Conservation (phyloP, 1,140 invertebrate species). For the Drosophila micromelanica region DNA sequence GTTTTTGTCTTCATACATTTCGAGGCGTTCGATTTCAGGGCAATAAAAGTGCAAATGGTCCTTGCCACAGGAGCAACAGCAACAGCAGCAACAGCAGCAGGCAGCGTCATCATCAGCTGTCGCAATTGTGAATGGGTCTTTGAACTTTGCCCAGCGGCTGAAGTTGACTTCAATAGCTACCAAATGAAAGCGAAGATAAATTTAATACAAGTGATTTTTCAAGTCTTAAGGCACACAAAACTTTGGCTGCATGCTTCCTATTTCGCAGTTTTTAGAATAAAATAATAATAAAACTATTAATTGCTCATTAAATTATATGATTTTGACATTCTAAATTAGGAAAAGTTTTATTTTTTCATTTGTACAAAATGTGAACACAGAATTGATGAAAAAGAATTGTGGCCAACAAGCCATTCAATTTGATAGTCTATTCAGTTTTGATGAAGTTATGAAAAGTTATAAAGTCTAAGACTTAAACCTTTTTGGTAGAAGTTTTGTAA, state of each 20-base stretch:
- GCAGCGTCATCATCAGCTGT: constrained; percentile 52
- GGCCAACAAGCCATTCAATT: neutral
- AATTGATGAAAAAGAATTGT: no score
- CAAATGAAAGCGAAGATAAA: constrained; percentile 37
- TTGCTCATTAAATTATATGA: neutral
- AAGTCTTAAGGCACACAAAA: neutral
- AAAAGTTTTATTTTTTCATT: no score
- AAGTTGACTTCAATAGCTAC: constrained; percentile 36
- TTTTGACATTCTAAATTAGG: no score
- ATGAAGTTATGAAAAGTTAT: no score
- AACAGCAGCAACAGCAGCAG: constrained; percentile 1
- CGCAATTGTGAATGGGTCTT: constrained; percentile 34
- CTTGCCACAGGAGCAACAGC: constrained; percentile 40
- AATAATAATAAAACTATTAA: neutral
- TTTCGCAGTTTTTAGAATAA: neutral
- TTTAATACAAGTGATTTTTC: neutral
- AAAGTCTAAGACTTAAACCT: no score
- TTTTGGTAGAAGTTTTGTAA: no score
- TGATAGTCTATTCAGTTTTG: neutral
- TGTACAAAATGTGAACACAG: no score
- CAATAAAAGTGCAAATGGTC: constrained; percentile 74
- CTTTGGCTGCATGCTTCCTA: neutral
- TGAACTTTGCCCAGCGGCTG: constrained; percentile 40
- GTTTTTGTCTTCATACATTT: constrained; percentile 35
- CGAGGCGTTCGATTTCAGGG: constrained; percentile 65